Conservation (phyloP, 1,140 invertebrate species). For the Eumeta japonica region DNA sequence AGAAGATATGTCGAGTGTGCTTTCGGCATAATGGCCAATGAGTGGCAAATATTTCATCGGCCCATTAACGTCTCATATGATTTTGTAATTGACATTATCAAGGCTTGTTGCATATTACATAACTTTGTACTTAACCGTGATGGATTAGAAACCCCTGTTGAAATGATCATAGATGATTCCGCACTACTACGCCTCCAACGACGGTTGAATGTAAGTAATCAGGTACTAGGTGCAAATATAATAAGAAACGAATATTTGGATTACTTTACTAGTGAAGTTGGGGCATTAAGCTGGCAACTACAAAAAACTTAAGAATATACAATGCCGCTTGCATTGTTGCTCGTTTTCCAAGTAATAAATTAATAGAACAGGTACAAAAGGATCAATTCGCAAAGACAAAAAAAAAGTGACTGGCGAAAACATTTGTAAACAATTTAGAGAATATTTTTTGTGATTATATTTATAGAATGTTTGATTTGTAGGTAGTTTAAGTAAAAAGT, state of each 20-base stretch:
- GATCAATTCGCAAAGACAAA: too few relatives aligned
- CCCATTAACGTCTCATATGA: conserved; percentile 14
- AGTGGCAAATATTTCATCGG: conserved; percentile 18
- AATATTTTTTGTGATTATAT: too few relatives aligned
- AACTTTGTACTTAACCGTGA: conserved; percentile 18
- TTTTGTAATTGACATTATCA: conserved; percentile 16
- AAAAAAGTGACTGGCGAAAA: background rate
- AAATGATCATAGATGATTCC: conserved; percentile 16
- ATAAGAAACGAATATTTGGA: conserved; percentile 13
- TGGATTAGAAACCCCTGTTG: conserved; percentile 9
- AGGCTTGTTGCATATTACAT: conserved; percentile 18
- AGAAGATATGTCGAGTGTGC: conserved; percentile 39
- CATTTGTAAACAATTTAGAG: conserved; percentile 1
- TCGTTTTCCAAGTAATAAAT: conserved; percentile 1
- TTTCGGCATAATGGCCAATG: conserved; percentile 51
- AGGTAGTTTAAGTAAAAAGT: too few relatives aligned
- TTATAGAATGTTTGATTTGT: too few relatives aligned
- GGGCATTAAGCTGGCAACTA: conserved; percentile 13
- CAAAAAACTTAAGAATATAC: conserved; percentile 12
- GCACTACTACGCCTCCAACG: conserved; percentile 10
- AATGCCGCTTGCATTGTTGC: background rate
- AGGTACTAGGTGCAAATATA: conserved; percentile 9
- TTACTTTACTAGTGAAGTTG: conserved; percentile 15
- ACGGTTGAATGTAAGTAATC: conserved; percentile 8
- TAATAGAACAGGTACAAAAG: conserved; percentile 3